Evolutionary conservation across 2,113 vertebrate genomes (phyloP).

Genomic region (Caretta caretta): DNA sequence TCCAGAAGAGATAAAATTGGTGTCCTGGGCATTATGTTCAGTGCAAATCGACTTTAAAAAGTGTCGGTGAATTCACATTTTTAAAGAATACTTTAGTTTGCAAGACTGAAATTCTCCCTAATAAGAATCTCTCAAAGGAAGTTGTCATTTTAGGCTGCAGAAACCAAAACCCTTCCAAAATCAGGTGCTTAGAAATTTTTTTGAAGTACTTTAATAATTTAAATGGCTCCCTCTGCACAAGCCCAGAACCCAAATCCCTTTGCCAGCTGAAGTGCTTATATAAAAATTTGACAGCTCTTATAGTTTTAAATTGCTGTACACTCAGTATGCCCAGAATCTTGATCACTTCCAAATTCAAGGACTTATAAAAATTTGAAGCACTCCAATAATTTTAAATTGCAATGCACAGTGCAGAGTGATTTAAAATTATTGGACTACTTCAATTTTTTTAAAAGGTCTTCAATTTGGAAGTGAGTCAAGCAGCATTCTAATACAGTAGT

Average conservation of each 20-base stretch:
- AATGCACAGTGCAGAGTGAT: slow-evolving; percentile 88
- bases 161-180: slow-evolving; percentile 83
- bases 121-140: slow-evolving; percentile 76
- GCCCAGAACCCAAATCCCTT: slow-evolving; percentile 86
- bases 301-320: slow-evolving; percentile 90
- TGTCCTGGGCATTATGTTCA: slow-evolving; percentile 39
- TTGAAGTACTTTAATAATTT: slow-evolving; percentile 85
- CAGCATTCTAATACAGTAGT: slow-evolving; percentile 84
- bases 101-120: slow-evolving; percentile 69
- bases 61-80: slow-evolving; percentile 70
- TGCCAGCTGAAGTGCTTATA: slow-evolving; percentile 88
- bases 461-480: slow-evolving; percentile 88
- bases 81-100: slow-evolving; percentile 69
- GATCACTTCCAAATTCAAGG: slow-evolving; percentile 91
- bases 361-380: slow-evolving; percentile 92
- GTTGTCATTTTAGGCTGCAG: slow-evolving; percentile 78
- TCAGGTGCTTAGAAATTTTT: slow-evolving; percentile 82
- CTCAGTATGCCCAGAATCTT: slow-evolving; percentile 89
- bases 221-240: slow-evolving; percentile 84
- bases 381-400: slow-evolving; percentile 92
- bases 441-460: slow-evolving; percentile 87
- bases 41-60: slow-evolving; percentile 77
- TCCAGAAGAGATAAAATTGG: slow-evolving; percentile 52
- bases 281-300: slow-evolving; percentile 92
- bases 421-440: slow-evolving; percentile 89